Conservation (phyloP, 2,888 invertebrate genomes). For the Drosophila vallismaia region DNA sequence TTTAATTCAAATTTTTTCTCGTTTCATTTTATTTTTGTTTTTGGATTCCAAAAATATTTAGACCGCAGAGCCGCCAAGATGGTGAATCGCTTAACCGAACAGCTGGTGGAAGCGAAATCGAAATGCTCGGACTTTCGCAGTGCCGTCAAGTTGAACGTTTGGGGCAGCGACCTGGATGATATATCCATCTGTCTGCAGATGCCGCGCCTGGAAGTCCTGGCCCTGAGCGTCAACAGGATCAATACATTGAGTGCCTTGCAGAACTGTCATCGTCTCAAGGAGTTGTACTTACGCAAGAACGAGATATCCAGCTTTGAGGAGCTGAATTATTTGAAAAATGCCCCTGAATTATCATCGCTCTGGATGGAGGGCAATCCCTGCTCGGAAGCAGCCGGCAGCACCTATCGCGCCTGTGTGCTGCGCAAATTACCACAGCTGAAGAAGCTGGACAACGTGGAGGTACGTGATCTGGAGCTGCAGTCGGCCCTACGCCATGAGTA, state of each 20-base stretch:
- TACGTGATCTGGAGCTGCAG: conserved; percentile 1
- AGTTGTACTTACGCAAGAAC: conserved; percentile 20
- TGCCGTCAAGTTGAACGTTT: conserved; percentile 9
- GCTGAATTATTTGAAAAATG: conserved; percentile 9
- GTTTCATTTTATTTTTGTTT: not conserved
- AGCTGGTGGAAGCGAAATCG: conserved; percentile 6
- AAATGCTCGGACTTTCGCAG: conserved; percentile 8
- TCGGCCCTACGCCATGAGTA: conserved; percentile 6
- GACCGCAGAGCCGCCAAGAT: not conserved
- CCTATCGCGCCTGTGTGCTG: conserved; percentile 21
- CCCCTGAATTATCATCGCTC: not conserved
- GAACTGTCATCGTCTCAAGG: conserved; percentile 12
- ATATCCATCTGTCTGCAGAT: conserved; percentile 14
- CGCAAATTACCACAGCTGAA: conserved; percentile 15
- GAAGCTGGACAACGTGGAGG: conserved; percentile 16
- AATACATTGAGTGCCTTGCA: not conserved
- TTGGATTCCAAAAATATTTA: not conserved
- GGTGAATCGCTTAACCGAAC: not conserved
- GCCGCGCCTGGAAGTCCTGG: conserved; percentile 22
- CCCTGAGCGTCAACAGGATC: conserved; percentile 21
- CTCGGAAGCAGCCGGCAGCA: not conserved
- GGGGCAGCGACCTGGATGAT: conserved; percentile 14
- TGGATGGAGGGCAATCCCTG: conserved; percentile 23
- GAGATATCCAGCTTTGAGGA: conserved; percentile 4
- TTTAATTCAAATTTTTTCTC: not conserved